Percentiles rank a stretch among this genome's conserved stretches.
phyloP scores from a whole-genome alignment of 2,888 invertebrate species.

The Erebia palarica region DNA sequence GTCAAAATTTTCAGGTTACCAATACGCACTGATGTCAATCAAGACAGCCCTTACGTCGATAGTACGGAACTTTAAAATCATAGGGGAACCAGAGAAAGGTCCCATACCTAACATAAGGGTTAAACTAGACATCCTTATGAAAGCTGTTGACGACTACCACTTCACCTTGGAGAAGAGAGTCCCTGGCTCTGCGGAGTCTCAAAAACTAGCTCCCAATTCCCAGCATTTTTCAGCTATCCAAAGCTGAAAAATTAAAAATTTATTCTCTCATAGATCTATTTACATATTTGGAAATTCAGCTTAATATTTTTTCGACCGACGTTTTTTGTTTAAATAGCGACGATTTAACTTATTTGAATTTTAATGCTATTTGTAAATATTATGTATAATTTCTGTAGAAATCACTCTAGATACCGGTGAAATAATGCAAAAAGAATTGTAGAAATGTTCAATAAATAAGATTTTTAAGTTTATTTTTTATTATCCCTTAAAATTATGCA shows the following conservation, averaged over 20 bases:
- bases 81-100: slow-evolving; percentile 53
- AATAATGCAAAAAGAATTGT: neutral
- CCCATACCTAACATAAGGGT: slow-evolving; percentile 61
- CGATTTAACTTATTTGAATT: neutral
- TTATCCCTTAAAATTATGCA: too few species aligned
- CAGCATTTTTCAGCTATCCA: neutral
- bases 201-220: neutral
- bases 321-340: neutral
- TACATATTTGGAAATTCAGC: neutral
- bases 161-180: slow-evolving; percentile 56
- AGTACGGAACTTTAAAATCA: slow-evolving; percentile 56
- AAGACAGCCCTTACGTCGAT: slow-evolving; percentile 61
- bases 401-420: too few species aligned
- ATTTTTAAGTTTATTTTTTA: too few species aligned
- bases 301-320: neutral
- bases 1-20: slow-evolving; percentile 58
- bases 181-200: slow-evolving; percentile 1
- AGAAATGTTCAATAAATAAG: neutral
- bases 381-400: too few species aligned
- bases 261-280: neutral
- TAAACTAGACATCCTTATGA: slow-evolving; percentile 74
- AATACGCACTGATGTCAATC: slow-evolving; percentile 72
- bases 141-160: slow-evolving; percentile 64
- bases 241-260: neutral
- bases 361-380: neutral